Evolutionary conservation across 2,888 invertebrate genomes (phyloP), one percentile per base, ranked within the genome.

Genomic region (Chrysotoxum bicinctum): DNA sequence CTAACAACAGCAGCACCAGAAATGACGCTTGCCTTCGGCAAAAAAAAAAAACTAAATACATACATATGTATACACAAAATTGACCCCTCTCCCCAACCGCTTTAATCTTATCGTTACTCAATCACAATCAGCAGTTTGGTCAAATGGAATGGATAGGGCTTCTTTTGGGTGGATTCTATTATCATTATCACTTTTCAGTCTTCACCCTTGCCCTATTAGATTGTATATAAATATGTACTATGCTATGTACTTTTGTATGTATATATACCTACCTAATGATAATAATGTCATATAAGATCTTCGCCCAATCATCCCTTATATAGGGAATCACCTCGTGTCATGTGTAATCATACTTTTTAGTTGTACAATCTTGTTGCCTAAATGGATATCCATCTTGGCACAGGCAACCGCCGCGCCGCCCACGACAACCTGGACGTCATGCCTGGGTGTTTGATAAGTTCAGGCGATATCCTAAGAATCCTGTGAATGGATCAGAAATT

Each of bases 1-100:
- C 70, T 37, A 66, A 26, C 64, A 75, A 19, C 66, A 82, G 26
- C 54, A 48, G 48, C 76, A 66, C 30, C 12, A 64, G 66, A 73
- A 68, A 79, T 69, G 74, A 73, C 40, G 78, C 62, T 78, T 72
- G 73, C 79, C 64, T 78, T 74, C 62, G 58, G 23, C 56, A 21
- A 23, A 35, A 64, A 64, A 64, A 64, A 78, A 66, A 70, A 79
- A 40, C 64, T 64, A 70, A 62, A 79, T 70, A 19, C 14, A 26
- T 45, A 45, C 3, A 43, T 58, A 43, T 23, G 58, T 56, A 83
- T 66, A 83, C 16, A 69, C 72, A 76, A 79, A 52, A 43, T 40
- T 79, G 64, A 64, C 68, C 60, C 66, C 32, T 52, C 26, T 37
- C 60, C 21, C 35, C 35, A 30, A 16, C 9, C 14, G 16, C 32